phyloP scores from a whole-genome alignment of 1,140 invertebrate species.

The Himalopsyche phryganea region DNA sequence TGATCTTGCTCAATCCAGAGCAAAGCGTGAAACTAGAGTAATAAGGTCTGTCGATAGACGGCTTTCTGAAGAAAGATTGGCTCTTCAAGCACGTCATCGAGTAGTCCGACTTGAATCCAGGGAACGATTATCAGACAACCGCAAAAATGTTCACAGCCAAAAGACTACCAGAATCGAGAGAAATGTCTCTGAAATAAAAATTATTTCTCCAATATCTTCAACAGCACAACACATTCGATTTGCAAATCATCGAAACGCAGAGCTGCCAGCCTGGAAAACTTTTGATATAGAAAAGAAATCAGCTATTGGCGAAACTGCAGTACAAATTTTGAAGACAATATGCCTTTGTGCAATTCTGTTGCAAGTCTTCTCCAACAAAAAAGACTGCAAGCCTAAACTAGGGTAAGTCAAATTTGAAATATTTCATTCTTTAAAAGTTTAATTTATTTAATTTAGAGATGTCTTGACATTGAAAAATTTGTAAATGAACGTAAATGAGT shows the following conservation, averaged over 20 bases:
- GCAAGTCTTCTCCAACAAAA: constrained; percentile 17
- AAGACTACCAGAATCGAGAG: background rate
- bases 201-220: background rate
- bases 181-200: constrained; percentile 1
- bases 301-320: constrained; percentile 4
- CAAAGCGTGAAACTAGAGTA: too few relatives aligned
- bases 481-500: too few relatives aligned
- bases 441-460: too few relatives aligned
- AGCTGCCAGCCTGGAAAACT: too few relatives aligned
- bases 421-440: too few relatives aligned
- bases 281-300: background rate
- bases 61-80: too few relatives aligned
- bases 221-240: background rate
- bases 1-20: too few relatives aligned
- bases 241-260: too few relatives aligned
- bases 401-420: constrained; percentile 16
- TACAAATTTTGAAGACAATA: constrained; percentile 24
- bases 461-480: too few relatives aligned
- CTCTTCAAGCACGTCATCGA: background rate
- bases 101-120: background rate
- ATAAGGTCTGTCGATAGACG: too few relatives aligned
- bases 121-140: background rate
- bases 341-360: constrained; percentile 23
- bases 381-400: constrained; percentile 12
- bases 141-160: background rate